Evolutionary conservation across 2,888 invertebrate species (phyloP).

Genomic region (Stenolophus ochropezus): DNA sequence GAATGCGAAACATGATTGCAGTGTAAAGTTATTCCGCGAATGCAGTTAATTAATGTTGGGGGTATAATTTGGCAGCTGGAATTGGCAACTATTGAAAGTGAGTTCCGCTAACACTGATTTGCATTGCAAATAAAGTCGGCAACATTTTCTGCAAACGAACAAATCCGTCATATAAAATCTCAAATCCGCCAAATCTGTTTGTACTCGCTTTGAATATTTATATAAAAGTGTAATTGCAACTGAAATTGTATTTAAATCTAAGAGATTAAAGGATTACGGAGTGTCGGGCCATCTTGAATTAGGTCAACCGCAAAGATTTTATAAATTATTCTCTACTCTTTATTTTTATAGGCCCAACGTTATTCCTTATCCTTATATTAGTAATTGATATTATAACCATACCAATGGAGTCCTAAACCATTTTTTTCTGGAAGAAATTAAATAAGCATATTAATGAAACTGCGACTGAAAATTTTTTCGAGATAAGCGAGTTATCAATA

Average conservation of each 20-base stretch:
- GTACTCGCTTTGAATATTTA: slow-evolving; percentile 40
- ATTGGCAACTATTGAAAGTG: slow-evolving; percentile 18
- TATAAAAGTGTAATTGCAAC: slow-evolving; percentile 28
- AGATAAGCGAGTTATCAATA: no score
- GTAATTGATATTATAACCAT: no score
- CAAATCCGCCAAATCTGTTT: slow-evolving; percentile 33
- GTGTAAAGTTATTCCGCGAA: no score
- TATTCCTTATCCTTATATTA: no score
- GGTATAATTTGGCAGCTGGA: neutral
- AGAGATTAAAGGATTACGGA: slow-evolving; percentile 19
- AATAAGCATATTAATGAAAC: no score
- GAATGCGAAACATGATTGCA: no score
- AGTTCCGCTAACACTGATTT: slow-evolving; percentile 15
- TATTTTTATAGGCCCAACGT: neutral
- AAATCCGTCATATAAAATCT: slow-evolving; percentile 26
- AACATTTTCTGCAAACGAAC: slow-evolving; percentile 12
- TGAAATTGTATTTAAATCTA: slow-evolving; percentile 26
- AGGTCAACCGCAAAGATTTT: neutral
- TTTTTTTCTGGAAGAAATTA: no score
- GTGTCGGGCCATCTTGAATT: slow-evolving; percentile 2
- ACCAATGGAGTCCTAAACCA: no score
- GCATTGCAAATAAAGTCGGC: neutral
- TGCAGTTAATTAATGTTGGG: no score
- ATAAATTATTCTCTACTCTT: neutral
- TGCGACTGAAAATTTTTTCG: no score